Conservation (phyloP, 2,113 vertebrate species). For the Tenebrosternarchus preto region DNA sequence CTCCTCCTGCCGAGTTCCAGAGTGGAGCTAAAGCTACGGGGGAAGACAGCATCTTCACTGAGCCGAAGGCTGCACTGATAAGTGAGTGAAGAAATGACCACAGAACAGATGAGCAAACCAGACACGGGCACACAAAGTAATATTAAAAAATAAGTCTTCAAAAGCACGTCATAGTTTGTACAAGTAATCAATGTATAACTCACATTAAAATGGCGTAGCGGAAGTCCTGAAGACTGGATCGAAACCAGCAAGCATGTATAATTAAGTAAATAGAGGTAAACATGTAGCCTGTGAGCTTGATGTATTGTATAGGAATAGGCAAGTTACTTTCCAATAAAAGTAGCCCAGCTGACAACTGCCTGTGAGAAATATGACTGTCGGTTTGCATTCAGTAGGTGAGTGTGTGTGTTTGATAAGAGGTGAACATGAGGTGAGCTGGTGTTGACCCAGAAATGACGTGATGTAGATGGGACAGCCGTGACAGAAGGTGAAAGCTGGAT, state of each 20-base stretch:
- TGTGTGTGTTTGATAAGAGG: slow-evolving; percentile 39
- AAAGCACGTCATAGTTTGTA: background rate
- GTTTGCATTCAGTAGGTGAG: slow-evolving; percentile 13
- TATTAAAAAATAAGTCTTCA: background rate
- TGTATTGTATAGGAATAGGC: background rate
- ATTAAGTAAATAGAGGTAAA: background rate
- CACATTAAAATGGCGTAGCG: background rate
- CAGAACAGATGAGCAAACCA: background rate
- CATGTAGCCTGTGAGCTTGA: background rate
- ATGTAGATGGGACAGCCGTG: slow-evolving; percentile 44
- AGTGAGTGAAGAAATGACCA: background rate
- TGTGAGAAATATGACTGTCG: slow-evolving; percentile 30
- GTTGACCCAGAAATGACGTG: slow-evolving; percentile 54
- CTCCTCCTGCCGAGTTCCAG: background rate
- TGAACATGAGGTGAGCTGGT: slow-evolving; percentile 52
- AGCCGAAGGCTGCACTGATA: background rate
- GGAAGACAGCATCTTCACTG: no score
- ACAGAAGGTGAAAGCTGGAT: slow-evolving; percentile 39
- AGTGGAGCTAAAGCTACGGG: background rate
- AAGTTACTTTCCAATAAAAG: slow-evolving; percentile 12
- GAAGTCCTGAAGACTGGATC: background rate
- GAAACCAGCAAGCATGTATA: no score
- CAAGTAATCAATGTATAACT: background rate
- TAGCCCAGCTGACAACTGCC: slow-evolving; percentile 15
- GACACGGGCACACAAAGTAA: background rate